Conservation (phyloP, 1,140 invertebrate genomes). For the Sinella curviseta region DNA sequence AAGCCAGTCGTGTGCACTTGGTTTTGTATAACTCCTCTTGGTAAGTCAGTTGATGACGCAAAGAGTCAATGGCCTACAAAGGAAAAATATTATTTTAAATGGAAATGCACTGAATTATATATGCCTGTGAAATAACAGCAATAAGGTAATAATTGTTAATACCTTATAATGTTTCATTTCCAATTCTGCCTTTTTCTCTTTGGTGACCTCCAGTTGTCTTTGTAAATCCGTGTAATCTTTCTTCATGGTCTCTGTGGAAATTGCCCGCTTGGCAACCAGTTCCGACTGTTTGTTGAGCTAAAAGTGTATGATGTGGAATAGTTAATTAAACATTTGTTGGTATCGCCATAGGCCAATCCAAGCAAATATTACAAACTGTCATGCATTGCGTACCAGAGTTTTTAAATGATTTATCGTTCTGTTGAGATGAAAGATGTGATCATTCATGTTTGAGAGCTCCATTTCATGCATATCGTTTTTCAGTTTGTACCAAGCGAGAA, state of each 20-base stretch:
- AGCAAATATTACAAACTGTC: too few species aligned
- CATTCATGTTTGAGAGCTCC: conserved; percentile 17
- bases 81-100: background rate
- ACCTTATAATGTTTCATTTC: background rate
- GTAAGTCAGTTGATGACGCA: background rate
- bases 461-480: conserved; percentile 30
- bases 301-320: background rate
- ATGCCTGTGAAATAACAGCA: background rate
- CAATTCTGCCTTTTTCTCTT: background rate
- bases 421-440: conserved; percentile 22
- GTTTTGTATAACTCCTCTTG: background rate
- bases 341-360: background rate
- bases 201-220: background rate
- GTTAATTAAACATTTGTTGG: background rate
- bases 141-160: background rate
- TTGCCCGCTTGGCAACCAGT: background rate
- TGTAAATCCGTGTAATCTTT: background rate
- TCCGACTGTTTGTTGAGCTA: conserved; percentile 29
- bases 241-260: background rate
- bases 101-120: background rate
- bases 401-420: conserved; percentile 22
- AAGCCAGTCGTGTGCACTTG: background rate
- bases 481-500: conserved; percentile 29
- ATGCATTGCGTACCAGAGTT: conserved; percentile 8
- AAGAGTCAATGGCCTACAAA: background rate